Conservation (phyloP, 1,140 invertebrate genomes). For the Brachionus paranguensis region DNA sequence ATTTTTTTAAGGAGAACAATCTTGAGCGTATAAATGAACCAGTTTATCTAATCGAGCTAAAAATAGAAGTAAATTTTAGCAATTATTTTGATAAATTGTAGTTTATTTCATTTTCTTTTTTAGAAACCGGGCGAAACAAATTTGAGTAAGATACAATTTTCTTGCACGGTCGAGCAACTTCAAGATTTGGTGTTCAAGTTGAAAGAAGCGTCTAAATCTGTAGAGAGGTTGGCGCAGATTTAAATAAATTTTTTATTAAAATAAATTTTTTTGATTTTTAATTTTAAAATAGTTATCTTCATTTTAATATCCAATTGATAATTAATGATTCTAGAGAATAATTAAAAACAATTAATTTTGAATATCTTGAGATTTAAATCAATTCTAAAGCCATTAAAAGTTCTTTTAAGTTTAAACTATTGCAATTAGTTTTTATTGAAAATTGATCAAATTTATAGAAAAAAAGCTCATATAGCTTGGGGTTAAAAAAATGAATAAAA, state of each 20-base stretch:
- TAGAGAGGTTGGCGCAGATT: slow-evolving; percentile 25
- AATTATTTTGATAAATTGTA: background rate
- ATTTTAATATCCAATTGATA: no score
- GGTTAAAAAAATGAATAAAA: background rate
- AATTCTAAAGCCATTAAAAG: background rate
- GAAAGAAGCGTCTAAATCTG: slow-evolving; percentile 34
- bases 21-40: slow-evolving; percentile 22
- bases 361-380: background rate
- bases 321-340: background rate
- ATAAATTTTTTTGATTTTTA: background rate
- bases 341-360: background rate
- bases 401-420: background rate
- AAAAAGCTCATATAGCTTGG: background rate
- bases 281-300: background rate
- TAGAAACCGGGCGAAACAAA: background rate
- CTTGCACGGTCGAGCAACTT: slow-evolving; percentile 22
- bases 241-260: background rate
- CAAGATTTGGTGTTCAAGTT: slow-evolving; percentile 28
- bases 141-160: slow-evolving; percentile 20
- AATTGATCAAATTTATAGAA: no score
- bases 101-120: background rate
- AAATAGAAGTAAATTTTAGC: background rate
- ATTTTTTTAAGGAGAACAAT: background rate
- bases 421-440: no score
- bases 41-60: slow-evolving; percentile 7